Evolutionary conservation across 1,140 invertebrate species (phyloP), one percentile per base, ranked within the genome.

Genomic region (Drosophila insularis): DNA sequence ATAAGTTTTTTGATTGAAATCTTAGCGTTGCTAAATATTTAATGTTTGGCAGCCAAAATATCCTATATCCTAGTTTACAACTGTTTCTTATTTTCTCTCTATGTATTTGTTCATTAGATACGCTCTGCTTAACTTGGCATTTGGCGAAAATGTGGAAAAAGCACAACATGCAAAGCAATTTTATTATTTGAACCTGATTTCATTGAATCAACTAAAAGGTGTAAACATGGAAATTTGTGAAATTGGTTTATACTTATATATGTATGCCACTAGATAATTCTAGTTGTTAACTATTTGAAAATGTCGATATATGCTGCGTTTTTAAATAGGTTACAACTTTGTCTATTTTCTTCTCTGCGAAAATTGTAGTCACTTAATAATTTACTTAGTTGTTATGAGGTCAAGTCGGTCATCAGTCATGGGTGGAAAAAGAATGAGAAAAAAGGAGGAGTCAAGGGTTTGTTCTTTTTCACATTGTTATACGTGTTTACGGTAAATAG

Each of bases 401-500:
- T n/a, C 21, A 54, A 27, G 21, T 27, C 50, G 13, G 50, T 19
- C 43, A 2, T 2, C 7, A 14, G 14, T 19, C 14, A 6, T 43
- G 7, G 2, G 40, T 40, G 4, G 13, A 4, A 13, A 11, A 11
- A 2, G 17, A 7, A 1, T 4, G 11, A 54, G 31, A 11, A 11
- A 2, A n/a, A 7, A 1, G 6, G 11, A 54, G 31, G 27, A 56
- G 40, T 56, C 50, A 67, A 55, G 7, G 19, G 56, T 46, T 68
- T 27, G 31, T 1, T 43, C 32, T 58, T 58, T 65, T 39, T 17
- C 32, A 68, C 14, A 64, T 67, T 78, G 70, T 74, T 81, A 82
- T 39, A 21, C 65, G 64, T 81, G 63, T 62, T 74, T 78, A 50
- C 2, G n/a, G 14, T 35, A 64, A 73, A 67, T 40, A 64, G 31